Base-by-base conservation (phyloP, 2,888 invertebrate genomes). In the Thymelicus lineola region DNA sequence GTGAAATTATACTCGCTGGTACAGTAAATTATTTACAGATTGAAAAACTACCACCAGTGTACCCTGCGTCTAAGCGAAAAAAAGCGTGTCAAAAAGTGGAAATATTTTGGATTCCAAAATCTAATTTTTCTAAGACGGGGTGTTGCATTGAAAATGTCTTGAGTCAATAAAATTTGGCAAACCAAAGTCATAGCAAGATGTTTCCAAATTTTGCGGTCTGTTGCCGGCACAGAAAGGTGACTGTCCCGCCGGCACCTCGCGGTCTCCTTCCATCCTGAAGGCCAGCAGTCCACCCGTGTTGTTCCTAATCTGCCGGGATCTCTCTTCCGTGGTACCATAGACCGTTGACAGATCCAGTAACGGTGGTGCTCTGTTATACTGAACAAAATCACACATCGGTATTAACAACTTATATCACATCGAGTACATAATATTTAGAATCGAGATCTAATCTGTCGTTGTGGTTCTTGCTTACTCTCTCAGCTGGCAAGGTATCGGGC, bases 151-250 rank as follows among this genome's bases (percentile, higher is more conserved):
- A 5, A 28, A 28, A 28, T 3, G 28, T 28, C 28, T 28, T 28
- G 28, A 5, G 28, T 42, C 12, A 42, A 12, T 42, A 42, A 42
- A 42, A 42, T 42, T 10, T 10, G 1, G 68, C 76, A 76, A 64
- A 85, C 85, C 80, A 1, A 74, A 70, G 12, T 80, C 74, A 62
- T 85, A 82, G 61, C 87, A 87, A 9, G 82, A 70, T 0, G 78
- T 83, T 72, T 86, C 86, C 10, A 50, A 7, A 15, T 63, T 69
- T 35, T 63, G 46, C 6, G 45, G 57, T 38, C 15, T 15, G 14
- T 69, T 69, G 17, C 15, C 15, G 70, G 69, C 83, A 84, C 72
- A 78, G 75, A 3, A 72, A 12, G 63, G 68, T 50, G 55, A 70
- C 20, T 12, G 60, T 28, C 48, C 62, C 5, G 55, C 72, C 58